Evolutionary conservation across 2,888 invertebrate species (phyloP), one percentile per base, ranked within the genome.

Genomic region (Ophion ellenae): DNA sequence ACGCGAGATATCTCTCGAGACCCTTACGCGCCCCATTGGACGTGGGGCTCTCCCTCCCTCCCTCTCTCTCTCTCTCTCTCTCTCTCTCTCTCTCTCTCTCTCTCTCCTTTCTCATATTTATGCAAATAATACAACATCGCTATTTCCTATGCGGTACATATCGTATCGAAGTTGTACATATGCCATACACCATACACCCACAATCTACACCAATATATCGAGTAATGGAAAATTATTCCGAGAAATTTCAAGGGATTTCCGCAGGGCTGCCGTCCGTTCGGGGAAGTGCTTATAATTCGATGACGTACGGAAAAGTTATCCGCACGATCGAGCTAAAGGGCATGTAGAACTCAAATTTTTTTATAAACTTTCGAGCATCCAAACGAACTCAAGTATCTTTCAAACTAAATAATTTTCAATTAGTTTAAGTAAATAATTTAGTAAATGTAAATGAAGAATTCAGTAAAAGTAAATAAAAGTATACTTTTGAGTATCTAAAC

Each of bases 81-180:
- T 78, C 84, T 20, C 67, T 63, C 63, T 59, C 32, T 69, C 61
- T 76, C 40, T 45, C 36, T 53, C 45, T 47, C 24, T 53, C 66
- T 81, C 57, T 20, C 36, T 47, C 53, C 53, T 74, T 59, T 47
- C 32, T 75, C 81, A 77, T 87, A 83, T 69, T 85, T 87, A 85
- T 87, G 87, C 87, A 86, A 85, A 86, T 83, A 86, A 81, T 75
- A 67, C 66, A 59, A 63, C 53, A 81, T 66, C 59, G 74, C 75
- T 70, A 78, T 78, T 78, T 81, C 53, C 57, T 47, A 74, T 40
- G 45, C 75, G 9, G n/a, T n/a, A 32, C 6, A 36, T 36, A 20
- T 78, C 59, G n/a, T 4, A 17, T 20, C 28, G 32, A 53, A 63
- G 47, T n/a, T 69, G 69, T 69, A 57, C 47, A 67, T n/a, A 47